Conservation (phyloP, 2,888 invertebrate species). For the Allygus modestus region DNA sequence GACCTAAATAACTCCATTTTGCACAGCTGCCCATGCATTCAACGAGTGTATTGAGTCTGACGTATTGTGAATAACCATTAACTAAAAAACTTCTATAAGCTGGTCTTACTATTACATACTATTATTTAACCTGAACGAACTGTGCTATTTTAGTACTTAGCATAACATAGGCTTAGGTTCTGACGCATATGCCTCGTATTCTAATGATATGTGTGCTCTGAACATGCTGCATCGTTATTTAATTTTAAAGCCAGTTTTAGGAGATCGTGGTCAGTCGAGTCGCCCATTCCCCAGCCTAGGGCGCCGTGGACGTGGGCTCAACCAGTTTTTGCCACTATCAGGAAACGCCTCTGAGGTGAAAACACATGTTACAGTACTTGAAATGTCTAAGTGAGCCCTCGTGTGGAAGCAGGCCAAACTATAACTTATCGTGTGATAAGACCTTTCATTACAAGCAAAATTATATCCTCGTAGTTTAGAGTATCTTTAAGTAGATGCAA, state of each 20-base stretch:
- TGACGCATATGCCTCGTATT: too few relatives aligned
- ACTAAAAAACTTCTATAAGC: too few relatives aligned
- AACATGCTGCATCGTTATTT: too few relatives aligned
- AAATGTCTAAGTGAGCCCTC: not conserved
- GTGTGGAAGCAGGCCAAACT: not conserved
- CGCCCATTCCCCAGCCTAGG: not conserved
- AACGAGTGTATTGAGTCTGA: too few relatives aligned
- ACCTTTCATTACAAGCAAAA: constrained; percentile 2
- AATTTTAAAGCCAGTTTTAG: not conserved
- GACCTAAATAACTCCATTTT: too few relatives aligned
- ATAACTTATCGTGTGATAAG: not conserved
- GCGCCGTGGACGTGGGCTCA: constrained; percentile 35
- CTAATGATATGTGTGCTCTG: too few relatives aligned
- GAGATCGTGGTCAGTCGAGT: not conserved
- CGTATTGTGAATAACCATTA: too few relatives aligned
- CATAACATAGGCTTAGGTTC: too few relatives aligned
- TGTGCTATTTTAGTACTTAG: too few relatives aligned
- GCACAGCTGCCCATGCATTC: too few relatives aligned
- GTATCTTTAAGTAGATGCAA: not conserved
- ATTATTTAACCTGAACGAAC: too few relatives aligned
- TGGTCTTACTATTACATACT: too few relatives aligned
- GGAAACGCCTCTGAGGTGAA: constrained; percentile 43
- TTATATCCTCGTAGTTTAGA: not conserved
- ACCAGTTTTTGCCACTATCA: constrained; percentile 37
- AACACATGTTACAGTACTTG: constrained; percentile 12